phyloP scores from a whole-genome alignment of 2,113 vertebrate species.

The Manacus vitellinus region DNA sequence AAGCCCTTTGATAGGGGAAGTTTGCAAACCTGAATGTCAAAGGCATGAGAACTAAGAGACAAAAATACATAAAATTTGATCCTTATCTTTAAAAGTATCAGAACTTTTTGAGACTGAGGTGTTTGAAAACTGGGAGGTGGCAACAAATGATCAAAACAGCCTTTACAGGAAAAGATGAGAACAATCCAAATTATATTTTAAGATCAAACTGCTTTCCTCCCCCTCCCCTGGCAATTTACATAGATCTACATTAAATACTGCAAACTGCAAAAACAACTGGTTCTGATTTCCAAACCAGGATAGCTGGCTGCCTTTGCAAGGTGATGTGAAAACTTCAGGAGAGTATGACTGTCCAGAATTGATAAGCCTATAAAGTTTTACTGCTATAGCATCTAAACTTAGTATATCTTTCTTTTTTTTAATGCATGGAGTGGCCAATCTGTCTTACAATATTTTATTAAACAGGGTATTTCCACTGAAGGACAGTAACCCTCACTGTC shows the following conservation, averaged over 20 bases:
- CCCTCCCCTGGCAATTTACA: constrained; percentile 46
- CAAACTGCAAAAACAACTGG: constrained; percentile 21
- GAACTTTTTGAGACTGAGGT: constrained; percentile 35
- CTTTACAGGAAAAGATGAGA: constrained; percentile 37
- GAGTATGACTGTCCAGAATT: not conserved
- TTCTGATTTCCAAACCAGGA: not conserved
- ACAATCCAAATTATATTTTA: constrained; percentile 49
- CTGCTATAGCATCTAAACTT: not conserved
- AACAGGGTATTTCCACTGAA: not conserved
- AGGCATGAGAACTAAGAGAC: constrained; percentile 56
- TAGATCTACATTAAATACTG: constrained; percentile 47
- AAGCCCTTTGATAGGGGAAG: constrained; percentile 39
- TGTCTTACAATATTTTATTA: not conserved
- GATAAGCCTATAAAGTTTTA: constrained; percentile 14
- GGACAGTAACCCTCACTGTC: constrained; percentile 7
- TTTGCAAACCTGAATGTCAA: constrained; percentile 52
- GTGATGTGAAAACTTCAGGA: not conserved
- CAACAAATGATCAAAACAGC: constrained; percentile 53
- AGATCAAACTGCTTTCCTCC: constrained; percentile 48
- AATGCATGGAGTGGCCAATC: not conserved
- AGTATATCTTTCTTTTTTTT: not conserved
- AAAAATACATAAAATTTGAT: constrained; percentile 55
- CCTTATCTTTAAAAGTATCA: constrained; percentile 60
- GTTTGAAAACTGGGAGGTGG: constrained; percentile 56
- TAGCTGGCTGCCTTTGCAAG: not conserved